Evolutionary conservation across 2,797 vertebrate species (phyloP).

Genomic region (Monodelphis domestica): DNA sequence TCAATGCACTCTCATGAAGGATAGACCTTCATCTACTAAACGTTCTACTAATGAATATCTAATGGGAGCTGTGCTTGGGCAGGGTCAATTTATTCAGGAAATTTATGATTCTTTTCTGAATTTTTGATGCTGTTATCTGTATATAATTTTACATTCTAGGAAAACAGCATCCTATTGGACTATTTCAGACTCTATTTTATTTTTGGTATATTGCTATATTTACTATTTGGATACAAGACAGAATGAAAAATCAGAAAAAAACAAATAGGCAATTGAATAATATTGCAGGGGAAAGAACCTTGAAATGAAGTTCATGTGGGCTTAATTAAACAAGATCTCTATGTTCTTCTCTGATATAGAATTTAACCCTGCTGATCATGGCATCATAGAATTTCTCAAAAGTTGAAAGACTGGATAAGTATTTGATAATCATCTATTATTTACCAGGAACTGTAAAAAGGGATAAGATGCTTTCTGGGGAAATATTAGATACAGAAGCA

Average conservation of each 20-base stretch:
- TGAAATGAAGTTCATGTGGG: not conserved
- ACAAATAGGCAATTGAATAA: not conserved
- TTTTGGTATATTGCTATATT: slow-evolving; percentile 48
- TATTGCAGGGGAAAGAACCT: not conserved
- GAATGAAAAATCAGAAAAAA: slow-evolving; percentile 16
- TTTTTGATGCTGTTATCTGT: slow-evolving; percentile 69
- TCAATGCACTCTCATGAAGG: slow-evolving; percentile 28
- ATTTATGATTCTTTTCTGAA: slow-evolving; percentile 52
- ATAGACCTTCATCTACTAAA: slow-evolving; percentile 34
- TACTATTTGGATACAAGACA: slow-evolving; percentile 56
- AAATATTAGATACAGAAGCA: no score
- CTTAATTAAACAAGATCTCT: not conserved
- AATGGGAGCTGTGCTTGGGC: slow-evolving; percentile 60
- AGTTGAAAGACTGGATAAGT: not conserved
- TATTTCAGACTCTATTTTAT: slow-evolving; percentile 56
- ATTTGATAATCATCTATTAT: no score
- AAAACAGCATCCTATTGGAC: slow-evolving; percentile 48
- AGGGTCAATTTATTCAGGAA: slow-evolving; percentile 61
- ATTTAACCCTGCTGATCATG: not conserved
- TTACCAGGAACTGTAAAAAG: not conserved
- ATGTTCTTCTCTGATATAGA: not conserved
- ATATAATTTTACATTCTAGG: slow-evolving; percentile 46
- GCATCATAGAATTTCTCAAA: not conserved
- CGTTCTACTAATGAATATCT: not conserved
- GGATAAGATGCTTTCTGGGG: no score